These are phyloP conservation scores for Drosophila vallismaia DNA, from an alignment of 2,888 invertebrate genomes.

Conservation along the genomic window DNA sequence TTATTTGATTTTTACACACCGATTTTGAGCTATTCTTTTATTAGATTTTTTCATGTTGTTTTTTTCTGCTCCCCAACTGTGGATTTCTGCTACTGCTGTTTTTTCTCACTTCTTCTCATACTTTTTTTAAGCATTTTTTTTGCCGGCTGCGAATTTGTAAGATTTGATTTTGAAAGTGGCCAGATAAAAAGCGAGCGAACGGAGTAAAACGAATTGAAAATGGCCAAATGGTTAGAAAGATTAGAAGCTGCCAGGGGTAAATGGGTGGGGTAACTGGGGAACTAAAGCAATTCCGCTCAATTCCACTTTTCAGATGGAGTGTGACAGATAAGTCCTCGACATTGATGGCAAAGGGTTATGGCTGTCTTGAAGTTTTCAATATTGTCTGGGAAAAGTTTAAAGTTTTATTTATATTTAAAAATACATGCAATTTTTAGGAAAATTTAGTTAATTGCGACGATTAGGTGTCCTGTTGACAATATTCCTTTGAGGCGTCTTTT, in stretches of 20 bases:
- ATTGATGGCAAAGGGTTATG: slow-evolving; percentile 26
- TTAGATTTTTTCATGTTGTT: slow-evolving; percentile 66
- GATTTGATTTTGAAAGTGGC: slow-evolving; percentile 73
- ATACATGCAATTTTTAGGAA: too few species aligned
- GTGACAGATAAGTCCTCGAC: slow-evolving; percentile 36
- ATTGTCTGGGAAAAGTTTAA: slow-evolving; percentile 1
- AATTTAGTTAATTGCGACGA: too few species aligned
- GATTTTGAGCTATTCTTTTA: slow-evolving; percentile 78
- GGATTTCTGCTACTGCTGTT: slow-evolving; percentile 2
- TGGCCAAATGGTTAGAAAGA: slow-evolving; percentile 36
- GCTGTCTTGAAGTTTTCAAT: slow-evolving; percentile 15
- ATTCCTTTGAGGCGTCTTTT: too few species aligned
- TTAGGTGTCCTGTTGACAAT: too few species aligned
- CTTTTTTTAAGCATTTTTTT: slow-evolving; percentile 10
- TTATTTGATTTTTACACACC: slow-evolving; percentile 78
- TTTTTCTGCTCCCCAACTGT: slow-evolving; percentile 35
- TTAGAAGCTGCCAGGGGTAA: slow-evolving; percentile 27
- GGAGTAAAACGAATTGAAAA: slow-evolving; percentile 40
- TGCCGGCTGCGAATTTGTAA: slow-evolving; percentile 69
- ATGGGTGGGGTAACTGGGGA: slow-evolving; percentile 12
- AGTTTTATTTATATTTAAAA: background rate
- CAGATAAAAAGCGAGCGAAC: slow-evolving; percentile 39
- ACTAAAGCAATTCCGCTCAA: slow-evolving; percentile 22
- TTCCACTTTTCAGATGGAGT: slow-evolving; percentile 32
- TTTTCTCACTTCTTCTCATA: slow-evolving; percentile 16